These are phyloP conservation scores for Protomyctophum bolini DNA, from an alignment of 2,113 vertebrate species.

Conservation along the genomic window DNA sequence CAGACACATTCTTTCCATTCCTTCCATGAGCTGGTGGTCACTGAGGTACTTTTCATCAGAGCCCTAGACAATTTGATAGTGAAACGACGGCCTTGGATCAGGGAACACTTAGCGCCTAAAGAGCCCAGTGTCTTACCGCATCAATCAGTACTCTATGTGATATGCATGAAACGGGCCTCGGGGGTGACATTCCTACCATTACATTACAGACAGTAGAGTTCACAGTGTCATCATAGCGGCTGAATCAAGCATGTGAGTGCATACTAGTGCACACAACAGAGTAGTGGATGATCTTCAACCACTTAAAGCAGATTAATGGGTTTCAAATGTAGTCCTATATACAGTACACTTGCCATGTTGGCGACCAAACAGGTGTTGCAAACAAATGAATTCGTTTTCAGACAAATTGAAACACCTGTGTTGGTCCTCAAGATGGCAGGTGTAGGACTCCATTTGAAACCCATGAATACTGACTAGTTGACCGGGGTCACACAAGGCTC, in stretches of 20 bases:
- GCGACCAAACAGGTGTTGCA: no score
- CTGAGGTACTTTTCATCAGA: slow-evolving; percentile 16
- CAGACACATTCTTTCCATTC: slow-evolving; percentile 31
- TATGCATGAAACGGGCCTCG: background rate
- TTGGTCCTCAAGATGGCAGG: no score
- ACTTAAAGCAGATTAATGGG: no score
- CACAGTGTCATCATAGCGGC: background rate
- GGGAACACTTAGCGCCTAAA: background rate
- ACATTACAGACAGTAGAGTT: background rate
- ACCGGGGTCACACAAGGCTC: no score
- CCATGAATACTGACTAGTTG: no score
- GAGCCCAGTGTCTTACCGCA: background rate
- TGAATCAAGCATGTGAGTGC: background rate
- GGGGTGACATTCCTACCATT: background rate
- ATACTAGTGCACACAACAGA: no score
- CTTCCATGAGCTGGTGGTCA: background rate
- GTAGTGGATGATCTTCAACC: no score
- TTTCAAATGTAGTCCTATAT: no score
- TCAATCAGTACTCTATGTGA: background rate
- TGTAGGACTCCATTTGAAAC: no score
- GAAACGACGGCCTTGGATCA: background rate
- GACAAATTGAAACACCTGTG: no score
- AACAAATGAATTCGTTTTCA: no score
- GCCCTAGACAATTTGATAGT: slow-evolving; percentile 10
- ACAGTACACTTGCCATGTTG: no score